phyloP scores from a whole-genome alignment of 1,140 invertebrate species.

The Zaprionus camerounensis region DNA sequence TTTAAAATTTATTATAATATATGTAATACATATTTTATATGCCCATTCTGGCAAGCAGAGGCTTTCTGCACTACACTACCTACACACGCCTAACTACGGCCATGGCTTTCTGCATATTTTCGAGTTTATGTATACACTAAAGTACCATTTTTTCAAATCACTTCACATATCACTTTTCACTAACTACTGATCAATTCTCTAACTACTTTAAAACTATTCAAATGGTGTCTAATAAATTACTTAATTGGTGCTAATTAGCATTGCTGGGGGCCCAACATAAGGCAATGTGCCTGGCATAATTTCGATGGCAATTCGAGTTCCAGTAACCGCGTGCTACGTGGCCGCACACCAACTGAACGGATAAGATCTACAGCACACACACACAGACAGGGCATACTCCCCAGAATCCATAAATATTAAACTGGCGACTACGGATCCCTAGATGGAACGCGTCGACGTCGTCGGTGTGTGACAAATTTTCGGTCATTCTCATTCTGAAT shows the following conservation, averaged over 20 bases:
- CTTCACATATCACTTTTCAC: no score
- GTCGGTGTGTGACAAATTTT: conserved; percentile 71
- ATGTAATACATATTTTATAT: no score
- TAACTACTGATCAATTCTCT: background rate
- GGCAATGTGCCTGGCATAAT: background rate
- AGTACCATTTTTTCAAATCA: no score
- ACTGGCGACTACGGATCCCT: conserved; percentile 17
- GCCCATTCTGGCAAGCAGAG: no score
- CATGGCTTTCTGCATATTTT: no score
- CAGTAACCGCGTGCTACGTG: conserved; percentile 50
- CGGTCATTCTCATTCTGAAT: conserved; percentile 38
- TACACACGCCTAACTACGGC: no score
- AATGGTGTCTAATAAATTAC: conserved; percentile 66
- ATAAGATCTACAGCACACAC: conserved; percentile 69
- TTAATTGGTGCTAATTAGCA: conserved; percentile 77
- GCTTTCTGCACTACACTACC: no score
- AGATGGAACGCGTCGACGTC: conserved; percentile 23
- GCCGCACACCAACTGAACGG: conserved; percentile 46
- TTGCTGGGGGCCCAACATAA: conserved; percentile 21
- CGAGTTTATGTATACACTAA: no score
- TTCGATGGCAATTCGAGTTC: conserved; percentile 6
- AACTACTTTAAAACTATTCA: background rate
- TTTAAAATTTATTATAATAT: no score
- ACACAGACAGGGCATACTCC: conserved; percentile 6
- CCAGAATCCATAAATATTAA: conserved; percentile 46